Conservation (phyloP, 2,113 vertebrate species). For the Melanocharis versteri region DNA sequence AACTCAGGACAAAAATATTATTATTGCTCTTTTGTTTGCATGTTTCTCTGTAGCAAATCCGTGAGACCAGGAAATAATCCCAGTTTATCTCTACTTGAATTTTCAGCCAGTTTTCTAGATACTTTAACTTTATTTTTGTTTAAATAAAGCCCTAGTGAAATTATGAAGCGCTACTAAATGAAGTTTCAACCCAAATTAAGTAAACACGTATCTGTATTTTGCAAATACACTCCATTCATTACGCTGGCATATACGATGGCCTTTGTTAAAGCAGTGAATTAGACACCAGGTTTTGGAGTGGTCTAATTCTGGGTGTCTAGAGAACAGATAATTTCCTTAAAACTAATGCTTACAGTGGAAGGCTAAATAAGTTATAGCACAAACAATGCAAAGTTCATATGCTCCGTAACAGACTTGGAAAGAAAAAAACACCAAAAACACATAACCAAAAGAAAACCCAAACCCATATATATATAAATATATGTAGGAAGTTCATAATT, state of each 20-base stretch:
- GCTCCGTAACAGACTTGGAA: accelerated
- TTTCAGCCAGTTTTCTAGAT: not conserved
- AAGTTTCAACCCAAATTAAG: not conserved
- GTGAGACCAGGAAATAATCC: not conserved
- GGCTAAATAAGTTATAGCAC: not conserved
- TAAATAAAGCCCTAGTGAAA: not conserved
- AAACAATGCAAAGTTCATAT: not conserved
- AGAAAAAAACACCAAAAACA: not conserved
- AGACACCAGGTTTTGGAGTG: not conserved
- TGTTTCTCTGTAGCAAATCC: not conserved
- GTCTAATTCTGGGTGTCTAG: not conserved
- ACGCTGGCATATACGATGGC: not conserved
- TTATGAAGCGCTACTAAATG: not conserved
- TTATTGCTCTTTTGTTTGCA: not conserved
- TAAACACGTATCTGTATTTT: not conserved
- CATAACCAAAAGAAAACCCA: not conserved
- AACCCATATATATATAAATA: not conserved
- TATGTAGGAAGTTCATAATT: not conserved
- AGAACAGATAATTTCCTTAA: not conserved
- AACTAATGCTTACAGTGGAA: not conserved
- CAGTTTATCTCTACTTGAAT: not conserved
- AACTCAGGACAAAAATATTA: not conserved
- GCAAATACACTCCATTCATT: not conserved
- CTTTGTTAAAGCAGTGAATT: not conserved
- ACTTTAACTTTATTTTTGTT: not conserved